These are phyloP conservation scores for Linepithema humile DNA, from an alignment of 1,140 invertebrate species.

Conservation along the genomic window DNA sequence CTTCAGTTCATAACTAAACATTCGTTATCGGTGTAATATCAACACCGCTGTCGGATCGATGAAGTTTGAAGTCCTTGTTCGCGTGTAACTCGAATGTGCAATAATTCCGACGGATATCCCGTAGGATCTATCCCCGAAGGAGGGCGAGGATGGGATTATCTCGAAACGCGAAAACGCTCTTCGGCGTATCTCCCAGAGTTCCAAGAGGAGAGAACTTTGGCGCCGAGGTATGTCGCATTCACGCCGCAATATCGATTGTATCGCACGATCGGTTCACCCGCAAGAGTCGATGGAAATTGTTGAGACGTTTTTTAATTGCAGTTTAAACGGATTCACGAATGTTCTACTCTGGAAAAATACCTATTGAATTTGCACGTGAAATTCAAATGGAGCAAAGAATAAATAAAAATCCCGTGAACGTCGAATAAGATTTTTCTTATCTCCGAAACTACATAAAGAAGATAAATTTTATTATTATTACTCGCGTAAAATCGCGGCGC, in stretches of 20 bases:
- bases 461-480: not conserved
- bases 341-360: not conserved
- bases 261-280: not conserved
- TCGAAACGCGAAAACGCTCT: slow-evolving; percentile 83
- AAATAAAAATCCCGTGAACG: not conserved
- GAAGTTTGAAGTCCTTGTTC: slow-evolving; percentile 57
- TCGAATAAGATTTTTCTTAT: not conserved
- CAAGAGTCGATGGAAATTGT: slow-evolving; percentile 1
- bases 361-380: not conserved
- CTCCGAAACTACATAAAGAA: not conserved
- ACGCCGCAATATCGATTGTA: slow-evolving; percentile 6
- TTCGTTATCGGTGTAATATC: slow-evolving; percentile 22
- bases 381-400: not conserved
- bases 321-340: not conserved
- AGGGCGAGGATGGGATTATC: slow-evolving; percentile 75
- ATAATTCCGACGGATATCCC: slow-evolving; percentile 77
- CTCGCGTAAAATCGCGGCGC: not conserved
- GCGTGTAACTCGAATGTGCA: slow-evolving; percentile 61
- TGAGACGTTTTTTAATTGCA: not conserved
- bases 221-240: not conserved
- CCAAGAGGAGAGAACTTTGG: slow-evolving; percentile 28
- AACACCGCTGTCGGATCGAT: slow-evolving; percentile 8
- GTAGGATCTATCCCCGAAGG: slow-evolving; percentile 57
- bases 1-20: slow-evolving; percentile 24
- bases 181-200: slow-evolving; percentile 77